Percentiles rank a stretch among this genome's conserved stretches.
Evolutionary conservation across 1,140 invertebrate species (phyloP).

Genomic region (Formica exsecta): DNA sequence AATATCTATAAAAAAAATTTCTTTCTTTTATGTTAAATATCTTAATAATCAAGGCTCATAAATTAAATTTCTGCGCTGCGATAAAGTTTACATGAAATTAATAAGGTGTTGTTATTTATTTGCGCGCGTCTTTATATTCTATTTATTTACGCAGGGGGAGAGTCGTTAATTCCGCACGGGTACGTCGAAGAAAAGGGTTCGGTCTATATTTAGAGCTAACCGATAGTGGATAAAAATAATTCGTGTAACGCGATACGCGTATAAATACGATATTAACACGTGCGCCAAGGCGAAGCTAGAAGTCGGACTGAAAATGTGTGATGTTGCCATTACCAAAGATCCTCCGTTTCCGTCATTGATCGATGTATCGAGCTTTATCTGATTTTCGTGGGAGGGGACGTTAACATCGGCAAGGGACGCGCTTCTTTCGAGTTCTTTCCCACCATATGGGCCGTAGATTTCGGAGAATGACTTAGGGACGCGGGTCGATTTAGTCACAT

Average conservation of each 20-base stretch:
- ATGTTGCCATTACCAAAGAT: slow-evolving; percentile 25
- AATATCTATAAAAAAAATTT: background rate
- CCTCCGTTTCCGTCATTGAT: slow-evolving; percentile 10
- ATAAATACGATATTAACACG: slow-evolving; percentile 58
- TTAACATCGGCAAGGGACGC: slow-evolving; percentile 2
- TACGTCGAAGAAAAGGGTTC: slow-evolving; percentile 59
- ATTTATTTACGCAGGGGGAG: slow-evolving; percentile 57
- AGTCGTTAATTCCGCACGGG: slow-evolving; percentile 70
- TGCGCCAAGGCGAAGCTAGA: slow-evolving; percentile 12
- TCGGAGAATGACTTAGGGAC: slow-evolving; percentile 39
- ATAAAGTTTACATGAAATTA: slow-evolving; percentile 49
- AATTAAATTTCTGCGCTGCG: slow-evolving; percentile 26
- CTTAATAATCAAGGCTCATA: background rate
- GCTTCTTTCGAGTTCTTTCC: slow-evolving; percentile 17
- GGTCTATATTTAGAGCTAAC: slow-evolving; percentile 67
- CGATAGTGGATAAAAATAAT: slow-evolving; percentile 69
- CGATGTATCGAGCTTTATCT: slow-evolving; percentile 46
- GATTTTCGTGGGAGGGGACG: slow-evolving; percentile 28
- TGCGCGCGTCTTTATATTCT: slow-evolving; percentile 41
- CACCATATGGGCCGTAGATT: slow-evolving; percentile 29
- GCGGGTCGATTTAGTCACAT: slow-evolving; percentile 3
- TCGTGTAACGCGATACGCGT: slow-evolving; percentile 43
- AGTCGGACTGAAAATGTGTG: slow-evolving; percentile 3
- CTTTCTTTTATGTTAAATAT: background rate
- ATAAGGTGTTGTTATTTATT: slow-evolving; percentile 51